phyloP scores from a whole-genome alignment of 2,888 invertebrate genomes.

The Himalopsyche kuldschensis region DNA sequence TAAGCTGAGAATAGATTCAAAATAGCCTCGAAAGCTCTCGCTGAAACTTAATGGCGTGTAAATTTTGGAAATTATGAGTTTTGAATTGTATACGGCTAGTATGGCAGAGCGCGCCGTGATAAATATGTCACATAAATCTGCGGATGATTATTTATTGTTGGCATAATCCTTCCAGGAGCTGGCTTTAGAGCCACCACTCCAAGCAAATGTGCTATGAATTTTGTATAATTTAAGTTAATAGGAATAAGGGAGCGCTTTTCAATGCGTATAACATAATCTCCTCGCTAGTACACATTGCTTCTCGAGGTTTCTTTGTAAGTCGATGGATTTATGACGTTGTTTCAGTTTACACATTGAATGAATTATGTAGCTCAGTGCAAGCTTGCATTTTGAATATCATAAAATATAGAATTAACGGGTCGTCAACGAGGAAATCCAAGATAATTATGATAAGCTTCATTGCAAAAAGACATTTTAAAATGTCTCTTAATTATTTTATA shows the following conservation, averaged over 20 bases:
- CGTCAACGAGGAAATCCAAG: too few species aligned
- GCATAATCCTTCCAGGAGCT: conserved; percentile 14
- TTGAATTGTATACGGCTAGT: conserved; percentile 30
- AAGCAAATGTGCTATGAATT: neutral
- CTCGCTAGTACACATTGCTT: neutral
- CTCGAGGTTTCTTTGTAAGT: neutral
- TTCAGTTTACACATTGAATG: neutral
- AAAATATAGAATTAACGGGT: too few species aligned
- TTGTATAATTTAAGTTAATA: conserved; percentile 3
- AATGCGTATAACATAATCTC: neutral
- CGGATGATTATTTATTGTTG: conserved; percentile 36
- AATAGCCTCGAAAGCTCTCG: conserved; percentile 23
- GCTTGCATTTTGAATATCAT: neutral
- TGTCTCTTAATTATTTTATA: too few species aligned
- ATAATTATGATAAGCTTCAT: too few species aligned
- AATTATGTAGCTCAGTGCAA: neutral
- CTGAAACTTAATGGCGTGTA: conserved; percentile 35
- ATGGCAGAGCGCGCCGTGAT: conserved; percentile 23
- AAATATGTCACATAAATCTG: conserved; percentile 38
- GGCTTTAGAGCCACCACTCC: neutral
- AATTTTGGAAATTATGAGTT: conserved; percentile 38
- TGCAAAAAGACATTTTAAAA: too few species aligned
- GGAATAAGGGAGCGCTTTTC: neutral
- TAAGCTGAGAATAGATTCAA: conserved; percentile 36
- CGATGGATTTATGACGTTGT: neutral